Conservation (phyloP, 1,140 invertebrate genomes). For the Diprion similis region DNA sequence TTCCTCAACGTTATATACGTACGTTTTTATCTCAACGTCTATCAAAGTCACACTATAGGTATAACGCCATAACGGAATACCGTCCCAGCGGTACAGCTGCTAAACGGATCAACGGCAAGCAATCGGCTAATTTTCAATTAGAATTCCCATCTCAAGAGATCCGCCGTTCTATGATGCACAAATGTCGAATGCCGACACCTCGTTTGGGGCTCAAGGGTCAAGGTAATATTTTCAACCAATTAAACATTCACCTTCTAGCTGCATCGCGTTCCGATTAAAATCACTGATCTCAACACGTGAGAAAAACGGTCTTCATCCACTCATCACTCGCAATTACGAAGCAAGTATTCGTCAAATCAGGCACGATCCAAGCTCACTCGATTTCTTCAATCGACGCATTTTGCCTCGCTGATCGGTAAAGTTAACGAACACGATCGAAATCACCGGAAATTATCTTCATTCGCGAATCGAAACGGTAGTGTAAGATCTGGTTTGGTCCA, state of each 20-base stretch:
- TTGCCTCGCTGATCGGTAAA: not conserved
- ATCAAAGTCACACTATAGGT: conserved; percentile 3
- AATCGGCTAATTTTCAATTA: not conserved
- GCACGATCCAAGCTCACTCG: no score
- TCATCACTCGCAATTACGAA: no score
- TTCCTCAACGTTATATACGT: conserved; percentile 18
- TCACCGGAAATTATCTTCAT: not conserved
- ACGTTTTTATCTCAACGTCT: not conserved
- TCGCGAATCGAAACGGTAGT: not conserved
- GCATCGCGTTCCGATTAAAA: not conserved
- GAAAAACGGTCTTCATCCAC: no score
- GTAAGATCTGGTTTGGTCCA: conserved; percentile 46
- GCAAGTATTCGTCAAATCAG: no score
- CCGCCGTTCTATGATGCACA: no score
- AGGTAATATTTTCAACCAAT: not conserved
- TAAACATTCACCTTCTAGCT: not conserved
- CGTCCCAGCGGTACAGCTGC: not conserved
- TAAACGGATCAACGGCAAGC: not conserved
- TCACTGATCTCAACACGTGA: no score
- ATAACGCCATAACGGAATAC: not conserved
- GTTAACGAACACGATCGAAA: not conserved
- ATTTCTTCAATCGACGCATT: not conserved
- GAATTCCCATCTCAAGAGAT: not conserved
- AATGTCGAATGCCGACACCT: no score
- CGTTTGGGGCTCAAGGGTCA: no score